Conservation (phyloP, 2,888 invertebrate species). For the Hymenopus coronatus region DNA sequence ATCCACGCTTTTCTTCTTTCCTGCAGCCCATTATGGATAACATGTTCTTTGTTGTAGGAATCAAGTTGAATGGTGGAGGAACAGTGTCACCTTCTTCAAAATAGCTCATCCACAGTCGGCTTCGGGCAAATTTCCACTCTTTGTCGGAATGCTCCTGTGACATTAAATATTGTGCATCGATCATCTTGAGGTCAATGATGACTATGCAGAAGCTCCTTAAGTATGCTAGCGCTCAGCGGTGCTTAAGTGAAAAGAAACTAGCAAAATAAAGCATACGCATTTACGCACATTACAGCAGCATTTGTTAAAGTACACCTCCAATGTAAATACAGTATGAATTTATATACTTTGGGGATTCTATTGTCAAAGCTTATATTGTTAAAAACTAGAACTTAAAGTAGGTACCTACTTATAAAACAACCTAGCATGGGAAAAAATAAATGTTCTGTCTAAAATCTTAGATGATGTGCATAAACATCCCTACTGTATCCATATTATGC, state of each 20-base stretch:
- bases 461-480: no score
- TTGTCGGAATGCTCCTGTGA: slow-evolving; percentile 85
- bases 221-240: neutral
- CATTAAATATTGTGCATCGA: neutral
- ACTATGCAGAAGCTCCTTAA: neutral
- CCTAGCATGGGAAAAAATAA: no score
- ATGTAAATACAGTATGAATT: no score
- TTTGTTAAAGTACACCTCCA: neutral
- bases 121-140: slow-evolving; percentile 97
- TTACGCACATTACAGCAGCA: neutral
- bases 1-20: slow-evolving; percentile 51
- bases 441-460: no score
- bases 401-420: no score
- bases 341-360: no score
- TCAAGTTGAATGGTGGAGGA: slow-evolving; percentile 91
- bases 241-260: neutral
- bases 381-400: no score
- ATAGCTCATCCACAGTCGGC: slow-evolving; percentile 95
- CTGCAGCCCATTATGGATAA: slow-evolving; percentile 52
- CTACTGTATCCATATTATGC: no score
- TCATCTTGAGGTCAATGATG: neutral
- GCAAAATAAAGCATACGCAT: neutral
- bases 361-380: no score
- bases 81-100: slow-evolving; percentile 90
- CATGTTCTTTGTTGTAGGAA: slow-evolving; percentile 79